A percentile compares a stretch with the other conserved stretches of the same genome.
Evolutionary conservation across 2,888 invertebrate species (phyloP).

Genomic region (Nemurella pictetii): DNA sequence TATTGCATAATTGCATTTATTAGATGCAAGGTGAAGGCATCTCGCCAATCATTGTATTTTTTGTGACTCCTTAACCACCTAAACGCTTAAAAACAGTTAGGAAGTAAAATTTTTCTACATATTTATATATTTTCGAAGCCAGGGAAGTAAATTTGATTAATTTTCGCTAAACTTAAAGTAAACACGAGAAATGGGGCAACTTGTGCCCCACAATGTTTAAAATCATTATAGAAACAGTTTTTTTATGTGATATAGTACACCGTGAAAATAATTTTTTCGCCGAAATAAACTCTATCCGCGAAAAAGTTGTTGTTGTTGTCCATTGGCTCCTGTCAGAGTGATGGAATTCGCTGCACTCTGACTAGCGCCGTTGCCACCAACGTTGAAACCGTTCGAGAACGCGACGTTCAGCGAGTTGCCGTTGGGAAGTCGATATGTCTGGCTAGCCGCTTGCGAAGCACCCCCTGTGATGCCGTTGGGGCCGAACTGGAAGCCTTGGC

Average conservation of each 20-base stretch:
- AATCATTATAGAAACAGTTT: too few relatives aligned
- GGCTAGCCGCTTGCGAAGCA: slow-evolving; percentile 51
- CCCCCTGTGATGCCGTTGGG: slow-evolving; percentile 47
- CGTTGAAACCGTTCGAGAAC: slow-evolving; percentile 50
- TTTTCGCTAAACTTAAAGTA: too few relatives aligned
- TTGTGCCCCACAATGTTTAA: too few relatives aligned
- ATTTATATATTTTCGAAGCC: too few relatives aligned
- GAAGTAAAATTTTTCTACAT: too few relatives aligned
- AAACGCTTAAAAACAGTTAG: too few relatives aligned
- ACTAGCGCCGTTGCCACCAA: slow-evolving; percentile 40
- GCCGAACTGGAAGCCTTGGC: slow-evolving; percentile 49
- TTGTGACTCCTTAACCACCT: not conserved
- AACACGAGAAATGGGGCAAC: too few relatives aligned
- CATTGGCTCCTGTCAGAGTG: slow-evolving; percentile 14
- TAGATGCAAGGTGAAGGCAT: slow-evolving; percentile 13
- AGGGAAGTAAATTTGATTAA: too few relatives aligned
- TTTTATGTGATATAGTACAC: too few relatives aligned
- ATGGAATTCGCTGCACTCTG: not conserved
- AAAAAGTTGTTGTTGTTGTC: not conserved
- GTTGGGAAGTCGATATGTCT: slow-evolving; percentile 52
- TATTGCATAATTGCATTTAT: not conserved
- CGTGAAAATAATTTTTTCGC: too few relatives aligned
- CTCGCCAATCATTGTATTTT: not conserved
- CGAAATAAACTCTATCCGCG: not conserved
- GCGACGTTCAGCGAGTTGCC: slow-evolving; percentile 52